Percentiles rank a stretch among this genome's conserved stretches.
Evolutionary conservation across 2,888 invertebrate genomes (phyloP).

Genomic region (Melinopterus prodromus): DNA sequence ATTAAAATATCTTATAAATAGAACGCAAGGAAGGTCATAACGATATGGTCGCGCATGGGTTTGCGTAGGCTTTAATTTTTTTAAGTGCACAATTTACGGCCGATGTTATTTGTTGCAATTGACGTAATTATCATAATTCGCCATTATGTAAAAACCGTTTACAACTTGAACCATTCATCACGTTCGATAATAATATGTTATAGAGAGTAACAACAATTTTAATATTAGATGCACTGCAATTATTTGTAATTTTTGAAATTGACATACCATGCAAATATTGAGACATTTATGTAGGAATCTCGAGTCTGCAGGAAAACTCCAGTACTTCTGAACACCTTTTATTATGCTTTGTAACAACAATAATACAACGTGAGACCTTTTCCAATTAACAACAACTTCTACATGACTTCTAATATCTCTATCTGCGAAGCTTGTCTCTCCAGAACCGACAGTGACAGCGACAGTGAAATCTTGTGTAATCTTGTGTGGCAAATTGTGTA

Average conservation of each 20-base stretch:
- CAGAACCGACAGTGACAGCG: too few species aligned
- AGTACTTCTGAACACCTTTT: too few species aligned
- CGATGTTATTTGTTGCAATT: not conserved
- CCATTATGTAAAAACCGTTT: not conserved
- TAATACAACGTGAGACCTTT: too few species aligned
- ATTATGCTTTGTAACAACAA: too few species aligned
- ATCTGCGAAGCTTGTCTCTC: too few species aligned
- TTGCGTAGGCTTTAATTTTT: not conserved
- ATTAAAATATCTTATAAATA: not conserved
- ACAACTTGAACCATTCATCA: not conserved
- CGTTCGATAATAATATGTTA: not conserved
- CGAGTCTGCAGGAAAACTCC: too few species aligned
- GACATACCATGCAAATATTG: not conserved
- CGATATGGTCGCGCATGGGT: not conserved
- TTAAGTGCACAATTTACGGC: not conserved
- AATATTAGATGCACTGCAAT: not conserved
- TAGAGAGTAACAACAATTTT: not conserved
- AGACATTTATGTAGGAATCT: slow-evolving; percentile 7
- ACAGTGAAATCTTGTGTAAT: too few species aligned
- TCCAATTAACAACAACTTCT: too few species aligned
- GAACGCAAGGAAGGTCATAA: not conserved
- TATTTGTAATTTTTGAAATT: not conserved
- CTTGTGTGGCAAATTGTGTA: too few species aligned
- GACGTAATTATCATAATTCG: not conserved
- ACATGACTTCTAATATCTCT: too few species aligned